Percentiles rank a stretch among this genome's conserved stretches.
phyloP scores from a whole-genome alignment of 2,888 invertebrate genomes.

The Drosophila maculinotata region DNA sequence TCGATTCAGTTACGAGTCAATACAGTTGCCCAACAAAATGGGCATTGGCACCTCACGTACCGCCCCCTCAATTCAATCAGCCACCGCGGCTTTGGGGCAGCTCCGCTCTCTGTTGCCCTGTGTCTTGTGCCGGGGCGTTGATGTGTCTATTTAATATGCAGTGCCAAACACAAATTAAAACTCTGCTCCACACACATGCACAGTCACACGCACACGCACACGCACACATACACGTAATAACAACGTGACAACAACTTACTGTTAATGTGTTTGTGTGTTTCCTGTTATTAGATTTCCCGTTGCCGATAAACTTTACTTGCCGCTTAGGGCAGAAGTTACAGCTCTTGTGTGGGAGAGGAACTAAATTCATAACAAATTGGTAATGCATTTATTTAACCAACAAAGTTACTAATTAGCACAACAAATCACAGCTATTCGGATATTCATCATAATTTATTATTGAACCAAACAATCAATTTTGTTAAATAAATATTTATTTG shows the following conservation, averaged over 20 bases:
- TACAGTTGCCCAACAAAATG: constrained; percentile 35
- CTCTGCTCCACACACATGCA: constrained; percentile 33
- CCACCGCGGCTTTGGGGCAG: constrained; percentile 12
- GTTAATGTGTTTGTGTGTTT: constrained; percentile 54
- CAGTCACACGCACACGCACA: not conserved
- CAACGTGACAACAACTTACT: constrained; percentile 45
- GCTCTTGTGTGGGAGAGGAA: constrained; percentile 5
- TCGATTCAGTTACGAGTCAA: constrained; percentile 18
- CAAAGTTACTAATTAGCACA: constrained; percentile 1
- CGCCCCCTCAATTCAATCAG: constrained; percentile 57
- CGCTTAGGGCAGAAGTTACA: constrained; percentile 30
- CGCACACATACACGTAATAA: constrained; percentile 17
- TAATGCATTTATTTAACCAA: not conserved
- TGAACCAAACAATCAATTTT: no score
- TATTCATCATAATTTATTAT: no score
- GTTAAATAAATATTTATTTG: no score
- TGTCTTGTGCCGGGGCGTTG: constrained; percentile 23
- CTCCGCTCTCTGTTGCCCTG: not conserved
- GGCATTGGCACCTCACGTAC: constrained; percentile 21
- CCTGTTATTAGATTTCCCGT: constrained; percentile 71
- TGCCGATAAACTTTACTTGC: constrained; percentile 62
- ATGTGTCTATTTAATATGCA: constrained; percentile 69
- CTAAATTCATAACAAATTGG: constrained; percentile 46
- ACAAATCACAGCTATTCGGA: no score
- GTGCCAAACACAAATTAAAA: constrained; percentile 72